phyloP scores from a whole-genome alignment of 2,113 vertebrate genomes.

The Apodemus sylvaticus region DNA sequence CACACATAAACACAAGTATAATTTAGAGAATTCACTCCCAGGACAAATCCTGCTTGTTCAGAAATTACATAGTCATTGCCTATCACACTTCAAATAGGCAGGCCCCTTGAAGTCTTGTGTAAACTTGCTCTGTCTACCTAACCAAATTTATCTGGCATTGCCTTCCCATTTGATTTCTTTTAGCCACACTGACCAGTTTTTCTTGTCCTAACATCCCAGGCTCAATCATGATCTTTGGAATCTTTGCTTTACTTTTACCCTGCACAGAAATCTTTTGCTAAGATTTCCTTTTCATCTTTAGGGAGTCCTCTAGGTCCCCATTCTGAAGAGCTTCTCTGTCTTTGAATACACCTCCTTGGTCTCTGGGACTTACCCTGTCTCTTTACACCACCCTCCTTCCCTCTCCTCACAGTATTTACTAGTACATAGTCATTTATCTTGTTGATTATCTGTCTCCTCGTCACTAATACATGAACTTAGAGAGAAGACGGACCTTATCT shows the following conservation, averaged over 20 bases:
- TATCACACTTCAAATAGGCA: not conserved
- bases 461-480: constrained; percentile 27
- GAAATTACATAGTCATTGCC: not conserved
- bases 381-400: not conserved
- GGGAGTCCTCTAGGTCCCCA: not conserved
- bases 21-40: constrained; percentile 1
- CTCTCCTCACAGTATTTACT: not conserved
- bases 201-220: not conserved
- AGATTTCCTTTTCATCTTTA: not conserved
- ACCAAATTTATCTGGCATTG: not conserved
- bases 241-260: not conserved
- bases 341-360: accelerated
- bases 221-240: not conserved
- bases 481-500: not conserved
- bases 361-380: not conserved
- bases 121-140: not conserved
- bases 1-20: not conserved
- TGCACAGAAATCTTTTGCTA: not conserved
- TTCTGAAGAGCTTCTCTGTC: not conserved
- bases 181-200: not conserved
- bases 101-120: not conserved
- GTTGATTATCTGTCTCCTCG: constrained; percentile 28
- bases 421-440: constrained; percentile 22
- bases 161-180: not conserved
- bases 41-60: not conserved